phyloP scores from a whole-genome alignment of 2,888 invertebrate species.

The Luperina testacea region DNA sequence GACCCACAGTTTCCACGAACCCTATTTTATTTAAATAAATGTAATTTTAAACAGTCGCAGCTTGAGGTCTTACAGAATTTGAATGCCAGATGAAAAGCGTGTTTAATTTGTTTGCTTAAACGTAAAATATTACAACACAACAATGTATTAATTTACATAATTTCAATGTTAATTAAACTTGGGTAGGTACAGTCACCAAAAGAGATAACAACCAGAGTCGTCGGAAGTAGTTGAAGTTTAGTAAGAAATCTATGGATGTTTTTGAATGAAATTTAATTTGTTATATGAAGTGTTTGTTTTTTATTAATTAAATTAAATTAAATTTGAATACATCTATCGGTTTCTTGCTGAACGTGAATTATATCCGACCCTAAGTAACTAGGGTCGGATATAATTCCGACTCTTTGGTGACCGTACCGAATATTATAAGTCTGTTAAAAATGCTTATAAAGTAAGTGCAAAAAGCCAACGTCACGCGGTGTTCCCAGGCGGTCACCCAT shows the following conservation, averaged over 20 bases:
- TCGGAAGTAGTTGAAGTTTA: not conserved
- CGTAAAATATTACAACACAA: slow-evolving; percentile 25
- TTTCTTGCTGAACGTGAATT: not conserved
- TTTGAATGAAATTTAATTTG: not conserved
- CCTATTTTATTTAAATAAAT: slow-evolving; percentile 20
- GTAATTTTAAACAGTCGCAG: slow-evolving; percentile 35
- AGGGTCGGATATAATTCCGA: too few species aligned
- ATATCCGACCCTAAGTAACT: too few species aligned
- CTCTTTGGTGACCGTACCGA: too few species aligned
- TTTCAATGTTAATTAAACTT: slow-evolving; percentile 7
- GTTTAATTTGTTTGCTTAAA: slow-evolving; percentile 42
- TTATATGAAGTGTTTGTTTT: not conserved
- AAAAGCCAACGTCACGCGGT: slow-evolving; percentile 79
- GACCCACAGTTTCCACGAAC: too few species aligned
- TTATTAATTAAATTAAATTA: not conserved
- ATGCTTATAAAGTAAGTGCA: not conserved
- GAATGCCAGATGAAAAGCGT: slow-evolving; percentile 34
- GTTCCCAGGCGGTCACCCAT: slow-evolving; percentile 87
- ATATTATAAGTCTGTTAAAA: not conserved
- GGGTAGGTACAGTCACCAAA: not conserved
- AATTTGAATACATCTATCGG: not conserved
- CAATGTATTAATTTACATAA: slow-evolving; percentile 29
- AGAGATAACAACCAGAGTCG: not conserved
- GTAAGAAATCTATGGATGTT: not conserved
- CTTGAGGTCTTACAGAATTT: slow-evolving; percentile 44